Evolutionary conservation across 2,797 vertebrate species (phyloP), one percentile per base, ranked within the genome.

Genomic region (Epinephelus malabaricus): DNA sequence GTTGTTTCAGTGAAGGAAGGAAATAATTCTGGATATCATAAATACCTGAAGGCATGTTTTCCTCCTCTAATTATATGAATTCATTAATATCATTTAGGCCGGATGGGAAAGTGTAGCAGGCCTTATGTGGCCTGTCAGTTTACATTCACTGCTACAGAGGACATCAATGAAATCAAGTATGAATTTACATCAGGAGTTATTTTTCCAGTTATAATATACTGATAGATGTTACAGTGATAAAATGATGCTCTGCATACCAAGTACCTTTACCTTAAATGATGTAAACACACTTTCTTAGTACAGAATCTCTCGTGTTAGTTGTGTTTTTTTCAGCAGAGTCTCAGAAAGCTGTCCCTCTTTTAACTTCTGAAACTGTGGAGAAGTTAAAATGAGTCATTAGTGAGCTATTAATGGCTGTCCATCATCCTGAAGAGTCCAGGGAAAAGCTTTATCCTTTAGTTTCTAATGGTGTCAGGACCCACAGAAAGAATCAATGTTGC

Each of bases 401-500:
- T 71, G 84, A 71, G 75, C 82, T 79, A 87, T 83, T 86, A 83
- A 72, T 78, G 34, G 46, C 50, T 64, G 77, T 84, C 73, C 25
- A 61, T 87, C 79, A 85, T 77, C 61, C 30, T 43, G 54, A 68
- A 58, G 70, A 58, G 17, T 72, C 53, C 63, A 19, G 55, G 65
- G 79, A 84, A 83, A 75, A 69, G 47, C 81, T 86, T 86, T 72
- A 83, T 87, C 62, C 78, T 87, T 84, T 73, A 66, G 73, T 78
- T 88, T 86, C 74, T 88, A 90, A 88, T 88, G 69, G 69, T 82
- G 81, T 88, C 84, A 83, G 55, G 81, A 76, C 73, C 82, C 69
- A 64, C 49, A 81, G 54, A 71, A 81, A 70, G 71, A 79, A 88
- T 87, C 78, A 71, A 51, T 88, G 78, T 67, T 78, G 38, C 64